Conservation (phyloP, 2,888 invertebrate genomes). For the Bombylius major region DNA sequence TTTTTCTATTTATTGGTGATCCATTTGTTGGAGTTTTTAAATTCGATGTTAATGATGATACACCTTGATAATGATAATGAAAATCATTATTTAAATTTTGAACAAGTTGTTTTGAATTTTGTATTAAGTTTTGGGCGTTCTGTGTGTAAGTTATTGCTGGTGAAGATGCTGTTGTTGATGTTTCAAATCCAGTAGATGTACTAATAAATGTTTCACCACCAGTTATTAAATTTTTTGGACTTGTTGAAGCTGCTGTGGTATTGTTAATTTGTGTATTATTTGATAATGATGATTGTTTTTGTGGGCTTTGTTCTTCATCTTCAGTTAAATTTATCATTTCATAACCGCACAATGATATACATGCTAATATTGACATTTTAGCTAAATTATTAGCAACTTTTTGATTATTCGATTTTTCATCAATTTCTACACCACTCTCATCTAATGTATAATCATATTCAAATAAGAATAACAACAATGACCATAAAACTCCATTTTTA, state of each 20-base stretch:
- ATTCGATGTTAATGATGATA: not conserved
- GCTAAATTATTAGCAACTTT: conserved; percentile 89
- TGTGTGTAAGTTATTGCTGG: conserved; percentile 29
- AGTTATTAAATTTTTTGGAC: conserved; percentile 16
- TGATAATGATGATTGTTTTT: conserved; percentile 1
- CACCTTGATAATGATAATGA: not conserved
- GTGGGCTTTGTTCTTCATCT: conserved; percentile 10
- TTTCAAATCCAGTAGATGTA: conserved; percentile 13
- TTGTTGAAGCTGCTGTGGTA: not conserved
- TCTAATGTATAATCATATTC: conserved; percentile 95
- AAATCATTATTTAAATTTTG: conserved; percentile 17
- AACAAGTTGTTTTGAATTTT: conserved; percentile 30
- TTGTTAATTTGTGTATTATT: too few relatives aligned
- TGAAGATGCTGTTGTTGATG: conserved; percentile 9
- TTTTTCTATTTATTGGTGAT: not conserved
- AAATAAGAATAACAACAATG: conserved; percentile 78
- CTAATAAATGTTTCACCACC: conserved; percentile 12
- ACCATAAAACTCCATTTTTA: conserved; percentile 82
- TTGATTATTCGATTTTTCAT: conserved; percentile 75
- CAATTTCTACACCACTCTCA: conserved; percentile 85
- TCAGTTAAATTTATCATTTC: conserved; percentile 28
- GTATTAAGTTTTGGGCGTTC: conserved; percentile 35
- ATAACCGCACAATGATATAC: conserved; percentile 71
- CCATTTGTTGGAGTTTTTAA: not conserved
- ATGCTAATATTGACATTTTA: conserved; percentile 70